Evolutionary conservation across 1,140 invertebrate genomes (phyloP).

Genomic region (Leptonema lineaticorne): DNA sequence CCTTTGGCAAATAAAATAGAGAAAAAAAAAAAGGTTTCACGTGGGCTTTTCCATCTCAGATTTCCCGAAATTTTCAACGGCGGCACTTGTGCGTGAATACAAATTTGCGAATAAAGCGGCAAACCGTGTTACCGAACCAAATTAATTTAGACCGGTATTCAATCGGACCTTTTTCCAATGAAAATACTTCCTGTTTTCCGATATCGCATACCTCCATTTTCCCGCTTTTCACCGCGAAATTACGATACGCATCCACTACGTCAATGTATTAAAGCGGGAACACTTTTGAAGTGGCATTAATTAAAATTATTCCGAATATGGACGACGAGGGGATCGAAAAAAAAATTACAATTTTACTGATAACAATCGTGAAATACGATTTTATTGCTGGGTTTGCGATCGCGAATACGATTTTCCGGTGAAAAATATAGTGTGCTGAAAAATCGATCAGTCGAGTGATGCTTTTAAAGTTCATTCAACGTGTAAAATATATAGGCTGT

Average conservation of each 20-base stretch:
- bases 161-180: neutral
- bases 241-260: too few relatives aligned
- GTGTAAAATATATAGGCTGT: too few relatives aligned
- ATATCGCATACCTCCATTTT: neutral
- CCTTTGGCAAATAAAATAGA: neutral
- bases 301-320: too few relatives aligned
- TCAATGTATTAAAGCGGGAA: too few relatives aligned
- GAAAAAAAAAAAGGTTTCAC: neutral
- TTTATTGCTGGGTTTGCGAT: too few relatives aligned
- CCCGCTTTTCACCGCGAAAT: neutral
- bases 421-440: neutral
- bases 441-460: constrained; percentile 15
- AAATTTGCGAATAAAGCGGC: constrained; percentile 11
- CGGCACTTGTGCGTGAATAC: constrained; percentile 3
- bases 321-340: too few relatives aligned
- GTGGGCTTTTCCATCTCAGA: neutral
- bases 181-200: too few relatives aligned
- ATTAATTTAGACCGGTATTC: constrained; percentile 7
- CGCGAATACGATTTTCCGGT: too few relatives aligned
- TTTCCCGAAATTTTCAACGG: neutral
- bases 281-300: neutral
- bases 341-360: too few relatives aligned
- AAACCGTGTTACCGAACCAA: constrained; percentile 1
- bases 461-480: neutral
- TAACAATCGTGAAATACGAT: neutral